Base-by-base conservation (phyloP, 2,797 vertebrate genomes). In the Sebastes itinus region DNA sequence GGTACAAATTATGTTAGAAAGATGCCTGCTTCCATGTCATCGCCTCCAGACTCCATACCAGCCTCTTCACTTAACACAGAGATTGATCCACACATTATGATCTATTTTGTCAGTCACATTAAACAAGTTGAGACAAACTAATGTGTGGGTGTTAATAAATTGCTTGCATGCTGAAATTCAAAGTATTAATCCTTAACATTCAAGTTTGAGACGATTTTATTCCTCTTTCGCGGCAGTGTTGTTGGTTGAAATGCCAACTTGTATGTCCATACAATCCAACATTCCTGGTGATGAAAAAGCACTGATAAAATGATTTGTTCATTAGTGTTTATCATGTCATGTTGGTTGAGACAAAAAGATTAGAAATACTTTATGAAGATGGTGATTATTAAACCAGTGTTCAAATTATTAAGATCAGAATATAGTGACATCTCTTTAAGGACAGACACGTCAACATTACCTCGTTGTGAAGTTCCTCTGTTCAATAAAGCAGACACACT, bases 401-500 rank as follows among this genome's bases (percentile, higher is more conserved):
- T 0, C 38, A 42, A 42, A 42, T 42, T 42, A 0, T 42, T 16
- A 42, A 42, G 0, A 42, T 58, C 32, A 52, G 7, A 33, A 59
- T 65, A 30, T 42, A 28, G 13, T 75, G 27, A 62, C 16, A 63
- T 28, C 38, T 71, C 25, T 54, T 82, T 69, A 18, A 52, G 11
- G 20, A 6, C 3, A 61, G 72, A 69, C 22, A 11, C 66, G 42
- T 75, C 52, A 79, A 23, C 13, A 25, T 71, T 23, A 38, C 71
- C 1, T 82, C 60, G n/a, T 6, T 60, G 23, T 78, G 14, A 82
- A 78, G 68, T 69, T 80, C 81, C 67, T 77, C 66, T 18, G n/a
- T 78, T 88, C 25, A 75, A 52, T 60, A 67, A 61, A 72, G 67
- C 61, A 78, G 83, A n/a, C 80, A 42, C 71, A 61, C 72, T 82